Conservation (phyloP, 2,888 invertebrate genomes). For the Calephelis perditalis region DNA sequence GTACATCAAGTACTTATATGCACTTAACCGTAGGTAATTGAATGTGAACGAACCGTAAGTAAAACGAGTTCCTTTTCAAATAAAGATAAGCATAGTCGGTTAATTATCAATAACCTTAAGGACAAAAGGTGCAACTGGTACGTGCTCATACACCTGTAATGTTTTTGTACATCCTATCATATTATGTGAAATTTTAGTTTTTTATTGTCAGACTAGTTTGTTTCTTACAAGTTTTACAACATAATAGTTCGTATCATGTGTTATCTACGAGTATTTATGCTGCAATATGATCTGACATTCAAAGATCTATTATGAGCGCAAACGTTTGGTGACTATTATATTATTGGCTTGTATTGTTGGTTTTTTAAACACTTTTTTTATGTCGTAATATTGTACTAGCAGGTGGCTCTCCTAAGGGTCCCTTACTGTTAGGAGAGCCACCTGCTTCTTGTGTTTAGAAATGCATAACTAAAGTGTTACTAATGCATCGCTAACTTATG, state of each 20-base stretch:
- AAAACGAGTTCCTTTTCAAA: neutral
- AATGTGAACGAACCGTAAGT: neutral
- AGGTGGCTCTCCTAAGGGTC: too few species aligned
- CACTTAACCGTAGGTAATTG: neutral
- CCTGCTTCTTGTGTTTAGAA: too few species aligned
- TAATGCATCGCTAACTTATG: too few species aligned
- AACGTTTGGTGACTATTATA: too few species aligned
- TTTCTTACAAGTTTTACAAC: neutral
- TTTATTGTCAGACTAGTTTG: neutral
- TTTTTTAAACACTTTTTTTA: too few species aligned
- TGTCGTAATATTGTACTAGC: too few species aligned
- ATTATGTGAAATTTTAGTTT: neutral
- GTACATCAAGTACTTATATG: too few species aligned
- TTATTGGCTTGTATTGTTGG: too few species aligned
- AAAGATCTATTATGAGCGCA: too few species aligned
- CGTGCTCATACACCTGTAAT: constrained; percentile 13
- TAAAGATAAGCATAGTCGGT: neutral
- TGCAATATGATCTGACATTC: too few species aligned
- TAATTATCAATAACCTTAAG: constrained; percentile 19
- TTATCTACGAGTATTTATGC: neutral
- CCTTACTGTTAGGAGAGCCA: too few species aligned
- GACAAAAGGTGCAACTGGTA: constrained; percentile 19
- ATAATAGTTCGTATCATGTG: neutral
- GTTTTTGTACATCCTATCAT: neutral
- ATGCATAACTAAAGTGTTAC: too few species aligned